These are phyloP conservation scores for Sceloporus undulatus DNA, from an alignment of 2,113 vertebrate genomes.

Conservation along the genomic window DNA sequence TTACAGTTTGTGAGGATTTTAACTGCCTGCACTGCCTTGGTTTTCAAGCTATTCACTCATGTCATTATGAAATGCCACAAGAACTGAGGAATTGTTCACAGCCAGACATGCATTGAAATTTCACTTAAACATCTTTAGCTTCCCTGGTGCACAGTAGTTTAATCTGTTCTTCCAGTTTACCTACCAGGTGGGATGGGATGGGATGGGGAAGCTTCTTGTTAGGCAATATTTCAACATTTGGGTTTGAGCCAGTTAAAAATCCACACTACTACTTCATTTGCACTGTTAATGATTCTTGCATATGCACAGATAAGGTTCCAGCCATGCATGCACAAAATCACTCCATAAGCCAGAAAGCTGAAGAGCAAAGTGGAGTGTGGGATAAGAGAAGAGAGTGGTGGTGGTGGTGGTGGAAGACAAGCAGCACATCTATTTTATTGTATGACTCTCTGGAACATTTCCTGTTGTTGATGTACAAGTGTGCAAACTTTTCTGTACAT, in stretches of 20 bases:
- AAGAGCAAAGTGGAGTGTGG: background rate
- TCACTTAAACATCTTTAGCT: background rate
- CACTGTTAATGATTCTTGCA: slow-evolving; percentile 23
- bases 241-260: slow-evolving; percentile 17
- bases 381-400: background rate
- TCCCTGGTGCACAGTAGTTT: background rate
- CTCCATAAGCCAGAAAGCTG: slow-evolving; percentile 4
- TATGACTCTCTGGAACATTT: background rate
- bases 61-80: background rate
- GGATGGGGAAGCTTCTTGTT: background rate
- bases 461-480: background rate
- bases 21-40: background rate
- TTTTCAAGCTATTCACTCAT: background rate
- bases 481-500: background rate
- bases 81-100: background rate
- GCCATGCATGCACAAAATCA: slow-evolving; percentile 15
- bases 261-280: background rate
- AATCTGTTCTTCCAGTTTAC: background rate
- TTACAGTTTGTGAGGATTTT: no score
- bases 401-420: background rate
- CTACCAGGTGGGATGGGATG: background rate
- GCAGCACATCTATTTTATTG: background rate
- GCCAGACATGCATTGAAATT: background rate
- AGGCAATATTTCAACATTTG: background rate
- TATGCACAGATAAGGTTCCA: background rate